Evolutionary conservation across 2,113 vertebrate species (phyloP).

Genomic region (Neodon shergylaensis): DNA sequence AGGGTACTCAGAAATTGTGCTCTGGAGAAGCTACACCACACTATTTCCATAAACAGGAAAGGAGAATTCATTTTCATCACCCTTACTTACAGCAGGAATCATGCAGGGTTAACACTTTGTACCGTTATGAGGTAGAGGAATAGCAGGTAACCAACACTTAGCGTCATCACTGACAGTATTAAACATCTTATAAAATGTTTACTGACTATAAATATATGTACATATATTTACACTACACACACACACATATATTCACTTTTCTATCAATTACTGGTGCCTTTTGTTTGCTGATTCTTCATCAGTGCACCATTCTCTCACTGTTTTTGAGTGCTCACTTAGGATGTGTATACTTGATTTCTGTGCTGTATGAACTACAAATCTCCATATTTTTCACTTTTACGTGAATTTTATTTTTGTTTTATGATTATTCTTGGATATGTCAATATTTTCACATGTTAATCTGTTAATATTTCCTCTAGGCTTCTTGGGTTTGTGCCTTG

Average conservation of each 20-base stretch:
- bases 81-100: background rate
- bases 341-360: background rate
- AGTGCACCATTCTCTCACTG: background rate
- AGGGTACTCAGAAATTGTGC: background rate
- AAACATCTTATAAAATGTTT: background rate
- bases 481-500: background rate
- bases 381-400: background rate
- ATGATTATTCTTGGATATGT: background rate
- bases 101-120: background rate
- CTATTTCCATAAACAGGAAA: background rate
- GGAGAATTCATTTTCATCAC: background rate
- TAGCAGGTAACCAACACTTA: background rate
- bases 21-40: background rate
- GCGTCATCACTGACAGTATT: background rate
- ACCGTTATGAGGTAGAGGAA: background rate
- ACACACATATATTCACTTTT: background rate
- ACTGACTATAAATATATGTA: background rate
- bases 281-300: background rate
- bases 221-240: too few species aligned
- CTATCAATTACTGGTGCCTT: background rate
- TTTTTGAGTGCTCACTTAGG: background rate
- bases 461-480: background rate
- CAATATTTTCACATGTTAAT: background rate
- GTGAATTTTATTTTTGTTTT: constrained; percentile 16
- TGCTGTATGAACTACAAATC: background rate